Evolutionary conservation across 2,797 vertebrate genomes (phyloP), one percentile per base, ranked within the genome.

Genomic region (Macropodus opercularis): DNA sequence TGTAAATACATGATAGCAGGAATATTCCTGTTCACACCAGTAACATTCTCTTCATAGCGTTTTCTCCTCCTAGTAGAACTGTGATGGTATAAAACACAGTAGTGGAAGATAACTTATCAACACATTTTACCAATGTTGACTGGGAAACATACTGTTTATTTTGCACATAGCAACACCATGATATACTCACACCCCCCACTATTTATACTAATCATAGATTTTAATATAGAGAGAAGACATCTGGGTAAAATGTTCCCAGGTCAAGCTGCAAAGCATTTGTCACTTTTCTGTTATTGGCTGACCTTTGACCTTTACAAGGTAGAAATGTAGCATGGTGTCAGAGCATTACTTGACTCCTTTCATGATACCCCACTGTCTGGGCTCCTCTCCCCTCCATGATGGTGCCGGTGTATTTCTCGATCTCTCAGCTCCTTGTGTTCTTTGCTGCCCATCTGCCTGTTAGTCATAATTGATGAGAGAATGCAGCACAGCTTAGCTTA

Each of bases 1-100:
- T 60, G 60, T 85, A 84, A 87, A 88, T 57, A 72, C 49, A 63
- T 80, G 81, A 69, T 11, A n/a, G 36, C 5, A 66, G 63, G 64
- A 76, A 51, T n/a, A 63, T 73, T 36, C 41, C 34, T 55, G 19
- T 50, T 22, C 40, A 56, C 58, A 56, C 48, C 46, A 8, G 35
- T 5, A 1, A 19, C 19, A 13, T 51, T 19, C 32, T 75, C 42
- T 13, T 65, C 19, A 17, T 17, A 56, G 32, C 36, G 22, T 58
- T 41, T 48, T 58, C 42, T 18, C 5, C 48, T 46, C 18, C 31
- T 24, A 5, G 36, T 50, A 4, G 38, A 50, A 32, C 15, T 35
- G 34, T 41, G 55, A 59, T 7, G 3, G 13, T 26, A 40, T 39
- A 27, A 58, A 58, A 23, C 52, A 36, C 15, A 14, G 6, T 5